Evolutionary conservation across 2,888 invertebrate species (phyloP), one percentile per base, ranked within the genome.

Genomic region (Saturnia japonica): DNA sequence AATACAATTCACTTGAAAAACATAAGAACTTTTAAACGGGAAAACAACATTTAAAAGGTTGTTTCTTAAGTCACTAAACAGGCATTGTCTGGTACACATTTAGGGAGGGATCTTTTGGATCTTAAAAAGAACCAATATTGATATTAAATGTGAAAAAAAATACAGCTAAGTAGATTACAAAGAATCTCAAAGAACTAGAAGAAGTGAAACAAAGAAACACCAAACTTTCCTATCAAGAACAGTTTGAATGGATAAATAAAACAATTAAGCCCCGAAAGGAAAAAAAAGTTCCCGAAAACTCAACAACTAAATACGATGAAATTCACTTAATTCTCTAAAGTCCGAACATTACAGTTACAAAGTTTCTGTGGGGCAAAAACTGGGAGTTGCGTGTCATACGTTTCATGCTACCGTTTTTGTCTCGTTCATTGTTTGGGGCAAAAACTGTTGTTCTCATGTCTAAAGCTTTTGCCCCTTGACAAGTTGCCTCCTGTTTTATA

Each of bases 401-500:
- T 90, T 91, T 88, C 88, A 90, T 89, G 88, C 83, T 82, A 81
- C 81, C 74, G 87, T 91, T 91, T 91, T 91, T 90, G 86, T 71
- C 74, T 72, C 80, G 78, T 85, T 85, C 86, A 85, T 89, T 88
- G 86, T 87, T 87, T 83, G 84, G 80, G 79, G 67, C 73, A 76
- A 79, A 78, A 72, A 70, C 80, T 79, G 85, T 88, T 88, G 88
- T 88, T 87, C 85, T 83, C 82, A 82, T 86, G 88, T 88, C 90
- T 81, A 74, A 81, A 73, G 90, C 93, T 93, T 93, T 93, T 93
- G 91, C 85, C 69, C 76, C 83, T 78, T 89, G 93, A 90, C 91
- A 91, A 91, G 90, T 88, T 88, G 85, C 82, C 82, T 79, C 81
- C 79, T 81, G 54, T 57, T 70, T 67, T 34, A 4, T 25, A 67